phyloP scores from a whole-genome alignment of 1,140 invertebrate genomes.

The Drosophila asahinai region DNA sequence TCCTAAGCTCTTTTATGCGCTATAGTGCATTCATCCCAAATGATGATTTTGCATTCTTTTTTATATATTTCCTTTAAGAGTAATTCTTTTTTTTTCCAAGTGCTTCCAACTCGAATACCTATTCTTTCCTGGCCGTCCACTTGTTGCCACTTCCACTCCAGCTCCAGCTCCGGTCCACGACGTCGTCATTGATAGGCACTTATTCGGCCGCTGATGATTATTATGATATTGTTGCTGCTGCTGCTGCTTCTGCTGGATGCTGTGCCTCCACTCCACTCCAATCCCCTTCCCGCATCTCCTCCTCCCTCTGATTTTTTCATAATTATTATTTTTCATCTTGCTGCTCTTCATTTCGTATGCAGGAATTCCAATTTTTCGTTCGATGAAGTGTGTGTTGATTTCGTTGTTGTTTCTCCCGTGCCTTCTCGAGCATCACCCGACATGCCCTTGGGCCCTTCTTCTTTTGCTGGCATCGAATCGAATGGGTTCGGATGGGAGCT shows the following conservation, averaged over 20 bases:
- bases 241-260: slow-evolving; percentile 50
- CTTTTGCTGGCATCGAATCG: slow-evolving; percentile 15
- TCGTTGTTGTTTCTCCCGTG: slow-evolving; percentile 57
- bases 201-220: slow-evolving; percentile 77
- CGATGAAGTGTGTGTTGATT: slow-evolving; percentile 83
- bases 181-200: slow-evolving; percentile 80
- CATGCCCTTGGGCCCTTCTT: slow-evolving; percentile 63
- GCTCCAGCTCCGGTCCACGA: slow-evolving; percentile 40
- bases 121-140: slow-evolving; percentile 24
- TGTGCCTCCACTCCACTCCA: slow-evolving; percentile 29
- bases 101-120: slow-evolving; percentile 26
- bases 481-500: slow-evolving; percentile 1
- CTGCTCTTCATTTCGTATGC: slow-evolving; percentile 78
- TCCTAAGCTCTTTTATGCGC: not conserved
- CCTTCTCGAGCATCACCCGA: slow-evolving; percentile 60
- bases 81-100: slow-evolving; percentile 18
- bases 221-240: slow-evolving; percentile 81
- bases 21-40: not conserved
- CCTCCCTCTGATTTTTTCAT: slow-evolving; percentile 34
- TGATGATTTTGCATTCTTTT: not conserved
- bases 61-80: not conserved
- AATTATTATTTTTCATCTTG: slow-evolving; percentile 69
- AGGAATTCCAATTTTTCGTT: slow-evolving; percentile 84
- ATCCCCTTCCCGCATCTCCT: not conserved
- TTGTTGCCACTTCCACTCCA: slow-evolving; percentile 53